phyloP scores from a whole-genome alignment of 2,113 vertebrate species.

The Seriola quinqueradiata region DNA sequence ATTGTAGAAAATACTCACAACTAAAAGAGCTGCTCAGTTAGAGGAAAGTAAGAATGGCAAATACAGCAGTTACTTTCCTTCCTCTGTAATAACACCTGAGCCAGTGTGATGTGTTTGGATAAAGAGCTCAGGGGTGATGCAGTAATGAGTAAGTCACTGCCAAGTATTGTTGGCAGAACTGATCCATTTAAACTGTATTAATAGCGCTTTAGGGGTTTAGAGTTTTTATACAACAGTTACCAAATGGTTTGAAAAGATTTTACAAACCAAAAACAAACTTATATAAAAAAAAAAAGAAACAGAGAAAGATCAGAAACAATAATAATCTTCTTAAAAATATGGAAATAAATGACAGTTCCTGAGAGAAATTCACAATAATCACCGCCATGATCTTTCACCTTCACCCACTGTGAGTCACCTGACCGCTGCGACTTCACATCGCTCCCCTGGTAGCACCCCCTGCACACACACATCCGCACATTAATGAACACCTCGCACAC shows the following conservation, averaged over 20 bases:
- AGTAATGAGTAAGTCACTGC: conserved; percentile 14
- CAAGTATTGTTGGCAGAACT: conserved; percentile 37
- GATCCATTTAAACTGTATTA: conserved; percentile 34
- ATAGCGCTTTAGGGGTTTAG: conserved; percentile 4
- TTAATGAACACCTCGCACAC: conserved; percentile 61
- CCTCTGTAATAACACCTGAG: conserved; percentile 3
- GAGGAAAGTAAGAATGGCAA: background rate
- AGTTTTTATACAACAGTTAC: conserved; percentile 14
- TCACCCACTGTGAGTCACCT: conserved; percentile 29
- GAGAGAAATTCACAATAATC: background rate
- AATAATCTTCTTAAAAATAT: background rate
- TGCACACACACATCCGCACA: conserved; percentile 8
- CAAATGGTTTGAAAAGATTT: background rate
- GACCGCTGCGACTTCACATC: conserved; percentile 17
- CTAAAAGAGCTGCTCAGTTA: conserved; percentile 1
- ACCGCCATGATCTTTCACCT: conserved; percentile 7
- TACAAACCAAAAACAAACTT: conserved; percentile 2
- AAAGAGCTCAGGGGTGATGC: conserved; percentile 19
- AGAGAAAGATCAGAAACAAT: background rate
- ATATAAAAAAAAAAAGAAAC: background rate
- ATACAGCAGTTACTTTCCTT: background rate
- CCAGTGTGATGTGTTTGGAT: conserved; percentile 7
- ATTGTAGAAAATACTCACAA: background rate
- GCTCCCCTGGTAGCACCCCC: background rate
- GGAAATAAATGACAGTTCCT: background rate